Base-by-base conservation (phyloP, 2,888 invertebrate species). In the Dilophus febrilis region DNA sequence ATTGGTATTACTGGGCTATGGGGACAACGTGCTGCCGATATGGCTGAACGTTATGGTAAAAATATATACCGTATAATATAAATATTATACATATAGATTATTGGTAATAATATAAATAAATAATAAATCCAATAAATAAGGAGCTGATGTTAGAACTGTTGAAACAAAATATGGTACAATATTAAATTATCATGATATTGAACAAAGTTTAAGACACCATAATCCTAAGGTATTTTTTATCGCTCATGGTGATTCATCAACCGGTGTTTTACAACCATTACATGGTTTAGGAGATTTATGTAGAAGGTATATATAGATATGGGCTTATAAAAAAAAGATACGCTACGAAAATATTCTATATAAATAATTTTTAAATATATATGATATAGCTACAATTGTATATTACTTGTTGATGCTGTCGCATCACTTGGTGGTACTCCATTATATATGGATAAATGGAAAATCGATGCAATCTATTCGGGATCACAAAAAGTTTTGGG, bases 171-270 rank as follows among this genome's bases (percentile, higher is more conserved):
- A 60, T 34, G 74, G 71, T 2, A 57, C 68, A 13, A 71, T 74
- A 3, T 73, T 86, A 48, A 67, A 65, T 12, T 55, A 76, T 19
- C 63, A 67, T 6, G 71, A 79, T 48, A 64, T 88, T 31, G 76
- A 80, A 54, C 58, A 64, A 35, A 76, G 72, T n/a, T 56, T 90
- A 37, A 61, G 65, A 45, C 65, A 65, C 40, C 61, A 74, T 46
- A 70, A 66, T 40, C 91, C 92, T 1, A 63, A 67, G 10, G 68
- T 83, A 0, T 65, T 90, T 37, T 91, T 90, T 55, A 65, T 90
- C 16, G 77, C 79, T 1, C 88, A 91, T 49, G 88, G 86, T 2
- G 92, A 92, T 56, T 86, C 86, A 2, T 86, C 88, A 0, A 83
- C 84, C 0, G 88, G 90, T 1, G 74, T 85, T 11, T 64, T 79